Evolutionary conservation across 1,140 invertebrate genomes (phyloP).

Genomic region (Calephelis virginiensis): DNA sequence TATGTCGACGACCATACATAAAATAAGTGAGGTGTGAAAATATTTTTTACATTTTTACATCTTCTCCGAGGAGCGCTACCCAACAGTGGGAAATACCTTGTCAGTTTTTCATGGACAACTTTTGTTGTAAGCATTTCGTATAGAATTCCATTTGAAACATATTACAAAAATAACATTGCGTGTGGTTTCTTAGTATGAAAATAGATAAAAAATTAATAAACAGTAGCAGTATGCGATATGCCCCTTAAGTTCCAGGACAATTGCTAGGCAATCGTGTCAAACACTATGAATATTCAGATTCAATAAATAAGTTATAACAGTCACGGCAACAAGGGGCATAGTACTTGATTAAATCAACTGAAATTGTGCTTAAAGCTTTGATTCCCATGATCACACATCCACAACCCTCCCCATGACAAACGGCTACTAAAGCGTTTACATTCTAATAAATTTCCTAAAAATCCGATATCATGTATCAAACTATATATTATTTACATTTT

Average conservation of each 20-base stretch:
- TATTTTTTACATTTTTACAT: no score
- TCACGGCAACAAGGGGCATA: constrained; percentile 47
- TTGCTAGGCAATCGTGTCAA: not conserved
- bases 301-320: not conserved
- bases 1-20: no score
- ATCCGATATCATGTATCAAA: constrained; percentile 72
- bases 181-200: constrained; percentile 67
- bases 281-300: not conserved
- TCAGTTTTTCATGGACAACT: no score
- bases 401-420: constrained; percentile 59
- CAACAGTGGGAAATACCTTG: no score
- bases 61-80: no score
- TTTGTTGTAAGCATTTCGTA: not conserved
- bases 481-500: constrained; percentile 77
- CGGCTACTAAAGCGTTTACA: constrained; percentile 67
- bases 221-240: constrained; percentile 27
- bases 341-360: constrained; percentile 49
- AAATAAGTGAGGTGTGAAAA: no score
- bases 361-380: constrained; percentile 74
- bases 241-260: not conserved
- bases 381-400: constrained; percentile 73
- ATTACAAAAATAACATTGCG: constrained; percentile 57
- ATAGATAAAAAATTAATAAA: constrained; percentile 64
- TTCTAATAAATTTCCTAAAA: constrained; percentile 76
- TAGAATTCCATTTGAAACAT: constrained; percentile 48